Evolutionary conservation across 2,888 invertebrate species (phyloP).

Genomic region (Achlya flavicornis): DNA sequence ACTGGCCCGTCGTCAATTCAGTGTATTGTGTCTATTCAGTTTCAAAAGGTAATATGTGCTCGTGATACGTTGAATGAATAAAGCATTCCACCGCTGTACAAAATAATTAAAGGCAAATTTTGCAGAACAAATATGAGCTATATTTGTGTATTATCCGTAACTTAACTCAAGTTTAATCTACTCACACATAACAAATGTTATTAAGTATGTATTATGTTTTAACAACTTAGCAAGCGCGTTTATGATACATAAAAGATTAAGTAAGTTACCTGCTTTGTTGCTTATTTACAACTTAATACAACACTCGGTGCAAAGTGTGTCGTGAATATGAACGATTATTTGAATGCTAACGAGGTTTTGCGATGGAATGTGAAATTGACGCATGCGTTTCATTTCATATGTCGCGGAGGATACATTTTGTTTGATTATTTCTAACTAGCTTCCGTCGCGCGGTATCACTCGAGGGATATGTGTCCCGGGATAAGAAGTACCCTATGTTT

Average conservation of each 20-base stretch:
- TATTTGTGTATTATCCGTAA: too few relatives aligned
- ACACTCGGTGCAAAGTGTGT: background rate
- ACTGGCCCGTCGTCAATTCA: too few relatives aligned
- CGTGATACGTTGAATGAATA: too few relatives aligned
- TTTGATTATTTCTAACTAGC: too few relatives aligned
- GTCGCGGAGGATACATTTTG: background rate
- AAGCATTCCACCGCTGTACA: too few relatives aligned
- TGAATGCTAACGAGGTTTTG: background rate
- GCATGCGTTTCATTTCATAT: background rate
- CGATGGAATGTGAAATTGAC: background rate
- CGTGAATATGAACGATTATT: constrained; percentile 2
- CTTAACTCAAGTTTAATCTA: background rate
- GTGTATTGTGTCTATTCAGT: too few relatives aligned
- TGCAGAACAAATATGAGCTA: too few relatives aligned
- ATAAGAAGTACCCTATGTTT: too few relatives aligned
- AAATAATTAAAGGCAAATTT: too few relatives aligned
- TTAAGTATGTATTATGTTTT: background rate
- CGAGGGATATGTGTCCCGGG: too few relatives aligned
- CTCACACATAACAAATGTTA: background rate
- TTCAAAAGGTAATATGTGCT: too few relatives aligned
- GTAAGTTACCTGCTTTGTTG: background rate
- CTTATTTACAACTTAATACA: background rate
- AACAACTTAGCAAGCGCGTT: constrained; percentile 1
- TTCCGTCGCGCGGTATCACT: too few relatives aligned
- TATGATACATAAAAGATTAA: background rate